These are phyloP conservation scores for Acrocyrtus sp. DNA, from an alignment of 2,888 invertebrate genomes.

Conservation along the genomic window DNA sequence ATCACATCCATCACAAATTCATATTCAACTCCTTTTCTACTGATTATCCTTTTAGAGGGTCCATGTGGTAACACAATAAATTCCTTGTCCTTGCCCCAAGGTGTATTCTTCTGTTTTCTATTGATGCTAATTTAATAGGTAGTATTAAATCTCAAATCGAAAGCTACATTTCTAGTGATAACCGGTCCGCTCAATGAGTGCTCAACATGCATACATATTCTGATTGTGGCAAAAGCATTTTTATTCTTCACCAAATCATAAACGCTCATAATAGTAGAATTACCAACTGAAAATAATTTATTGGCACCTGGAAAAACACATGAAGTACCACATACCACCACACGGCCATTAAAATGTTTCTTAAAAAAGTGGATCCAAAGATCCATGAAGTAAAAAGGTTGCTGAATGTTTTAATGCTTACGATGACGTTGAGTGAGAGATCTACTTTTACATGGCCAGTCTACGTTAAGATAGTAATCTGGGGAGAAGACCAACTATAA, in stretches of 20 bases:
- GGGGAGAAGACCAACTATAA: too few species aligned
- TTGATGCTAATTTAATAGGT: slow-evolving; percentile 16
- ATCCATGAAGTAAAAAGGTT: too few species aligned
- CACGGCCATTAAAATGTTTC: neutral
- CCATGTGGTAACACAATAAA: neutral
- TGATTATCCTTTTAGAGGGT: neutral
- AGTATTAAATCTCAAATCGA: too few species aligned
- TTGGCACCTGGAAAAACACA: neutral
- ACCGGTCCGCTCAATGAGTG: neutral
- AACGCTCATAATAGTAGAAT: neutral
- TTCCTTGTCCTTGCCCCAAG: slow-evolving; percentile 26
- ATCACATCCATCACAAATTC: slow-evolving; percentile 9
- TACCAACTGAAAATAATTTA: neutral
- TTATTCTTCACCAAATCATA: neutral
- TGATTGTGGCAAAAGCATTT: neutral
- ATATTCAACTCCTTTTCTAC: slow-evolving; percentile 3
- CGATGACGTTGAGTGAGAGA: too few species aligned
- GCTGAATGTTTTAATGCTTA: too few species aligned
- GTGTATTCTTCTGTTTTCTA: neutral
- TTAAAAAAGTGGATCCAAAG: neutral
- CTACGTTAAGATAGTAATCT: too few species aligned
- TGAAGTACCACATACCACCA: neutral
- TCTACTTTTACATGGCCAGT: too few species aligned
- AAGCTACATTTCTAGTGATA: too few species aligned
- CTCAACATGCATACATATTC: neutral